These are phyloP conservation scores for Andrena praecox DNA, from an alignment of 2,888 invertebrate species.

Conservation along the genomic window DNA sequence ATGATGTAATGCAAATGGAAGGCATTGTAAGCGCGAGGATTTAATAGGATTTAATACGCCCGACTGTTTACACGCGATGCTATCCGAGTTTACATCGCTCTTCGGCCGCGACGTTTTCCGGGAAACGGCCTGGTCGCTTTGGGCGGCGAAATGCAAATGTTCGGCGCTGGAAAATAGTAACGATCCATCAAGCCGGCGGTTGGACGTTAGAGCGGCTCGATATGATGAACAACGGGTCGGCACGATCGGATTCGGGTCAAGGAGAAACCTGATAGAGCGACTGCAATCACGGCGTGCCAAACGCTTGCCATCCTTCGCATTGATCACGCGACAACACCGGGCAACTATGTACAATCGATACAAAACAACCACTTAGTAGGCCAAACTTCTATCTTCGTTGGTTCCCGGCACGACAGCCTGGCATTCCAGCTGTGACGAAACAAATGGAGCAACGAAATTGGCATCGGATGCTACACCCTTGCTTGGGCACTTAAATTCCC, in stretches of 20 bases:
- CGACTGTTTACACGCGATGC: neutral
- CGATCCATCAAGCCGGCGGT: constrained; percentile 53
- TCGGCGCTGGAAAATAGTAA: constrained; percentile 36
- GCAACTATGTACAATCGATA: constrained; percentile 62
- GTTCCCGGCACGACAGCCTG: neutral
- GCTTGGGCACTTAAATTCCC: neutral
- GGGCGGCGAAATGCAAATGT: constrained; percentile 38
- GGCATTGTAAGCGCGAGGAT: constrained; percentile 11
- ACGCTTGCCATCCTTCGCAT: constrained; percentile 70
- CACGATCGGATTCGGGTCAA: constrained; percentile 76
- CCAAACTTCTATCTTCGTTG: constrained; percentile 14
- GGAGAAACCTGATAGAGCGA: constrained; percentile 75
- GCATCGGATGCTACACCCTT: too few relatives aligned
- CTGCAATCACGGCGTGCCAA: constrained; percentile 66
- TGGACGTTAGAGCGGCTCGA: constrained; percentile 55
- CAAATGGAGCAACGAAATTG: neutral
- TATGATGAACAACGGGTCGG: constrained; percentile 67
- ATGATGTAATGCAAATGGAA: constrained; percentile 36
- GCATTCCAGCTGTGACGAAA: neutral
- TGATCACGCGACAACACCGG: constrained; percentile 67
- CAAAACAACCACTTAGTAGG: constrained; percentile 35
- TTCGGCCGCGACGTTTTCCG: neutral
- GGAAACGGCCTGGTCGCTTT: neutral
- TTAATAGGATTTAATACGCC: constrained; percentile 17
- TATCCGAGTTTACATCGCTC: neutral